Base-by-base conservation (phyloP, 2,797 vertebrate genomes). In the Pangasius larnaudii region DNA sequence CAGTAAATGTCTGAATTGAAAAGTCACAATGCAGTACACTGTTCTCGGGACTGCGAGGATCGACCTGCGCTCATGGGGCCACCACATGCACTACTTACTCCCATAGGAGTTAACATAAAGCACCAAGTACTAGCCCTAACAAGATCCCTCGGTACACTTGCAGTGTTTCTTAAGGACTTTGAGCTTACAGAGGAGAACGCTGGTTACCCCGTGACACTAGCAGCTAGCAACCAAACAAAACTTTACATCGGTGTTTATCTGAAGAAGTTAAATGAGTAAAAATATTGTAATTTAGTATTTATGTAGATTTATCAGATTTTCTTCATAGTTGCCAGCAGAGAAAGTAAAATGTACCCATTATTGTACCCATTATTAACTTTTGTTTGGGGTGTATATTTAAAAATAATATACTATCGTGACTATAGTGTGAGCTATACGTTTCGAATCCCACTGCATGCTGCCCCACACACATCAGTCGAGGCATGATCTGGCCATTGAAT, bases 81-180 rank as follows among this genome's bases (percentile, higher is more conserved):
- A 39, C 4, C 61, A 10, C 72, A 39, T 56, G 49, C 72, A 22
- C 36, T 36, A 3, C n/a, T 56, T 36, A 69, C 65, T 87, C 85
- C 80, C 89, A 56, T 42, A 85, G 86, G 87, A 86, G 88, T 91
- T 80, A 79, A 75, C 79, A 82, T 56, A 14, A 85, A 86, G 65
- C 82, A 87, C 79, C 22, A 71, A n/a, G 67, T 86, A 77, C 88
- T 71, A 78, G 75, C 84, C 72, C 75, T 91, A 92, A 92, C 87
- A 85, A 92, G 92, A 84, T 92, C 90, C 91, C 92, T 58, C 85
- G 90, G 82, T 85, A 77, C 75, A 51, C 56, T 74, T 82, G 85
- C 74, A 79, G 36, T 72, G 56, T 85, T 89, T 85, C 61, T 65
- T 87, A 90, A 78, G 84, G 77, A 87, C 46, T n/a, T 88, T 51